Percentiles rank a stretch among this genome's conserved stretches.
Evolutionary conservation across 2,888 invertebrate genomes (phyloP).

Genomic region (Sesamia inferens): DNA sequence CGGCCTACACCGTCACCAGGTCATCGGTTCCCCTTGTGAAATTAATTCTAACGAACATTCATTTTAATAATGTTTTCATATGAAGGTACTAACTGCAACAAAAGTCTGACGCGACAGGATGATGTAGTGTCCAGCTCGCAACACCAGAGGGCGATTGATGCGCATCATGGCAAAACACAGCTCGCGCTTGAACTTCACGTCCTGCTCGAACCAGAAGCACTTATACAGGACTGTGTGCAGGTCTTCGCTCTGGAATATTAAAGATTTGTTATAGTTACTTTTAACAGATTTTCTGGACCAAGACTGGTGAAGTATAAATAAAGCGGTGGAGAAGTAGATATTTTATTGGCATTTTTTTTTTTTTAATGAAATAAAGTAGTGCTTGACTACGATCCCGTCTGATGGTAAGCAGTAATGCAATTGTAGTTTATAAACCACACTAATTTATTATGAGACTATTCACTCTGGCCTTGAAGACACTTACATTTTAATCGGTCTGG

Average conservation of each 20-base stretch:
- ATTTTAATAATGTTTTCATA: not conserved
- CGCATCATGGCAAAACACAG: constrained; percentile 87
- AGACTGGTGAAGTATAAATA: not conserved
- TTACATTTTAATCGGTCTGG: too few relatives aligned
- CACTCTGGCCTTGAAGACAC: too few relatives aligned
- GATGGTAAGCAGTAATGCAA: too few relatives aligned
- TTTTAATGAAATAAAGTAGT: too few relatives aligned
- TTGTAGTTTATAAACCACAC: too few relatives aligned
- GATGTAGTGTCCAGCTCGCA: constrained; percentile 87
- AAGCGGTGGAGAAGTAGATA: not conserved
- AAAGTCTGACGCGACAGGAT: constrained; percentile 87
- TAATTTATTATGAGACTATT: too few relatives aligned
- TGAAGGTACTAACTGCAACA: constrained; percentile 79
- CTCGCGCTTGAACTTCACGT: constrained; percentile 80
- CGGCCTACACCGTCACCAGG: not conserved
- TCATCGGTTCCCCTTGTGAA: not conserved
- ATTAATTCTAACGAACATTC: not conserved
- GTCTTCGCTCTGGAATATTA: constrained; percentile 77
- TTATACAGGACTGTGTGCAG: constrained; percentile 86
- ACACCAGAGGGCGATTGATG: constrained; percentile 79
- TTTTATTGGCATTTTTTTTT: not conserved
- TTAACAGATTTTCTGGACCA: not conserved
- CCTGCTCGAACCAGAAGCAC: constrained; percentile 89
- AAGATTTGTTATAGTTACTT: not conserved
- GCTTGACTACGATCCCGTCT: too few relatives aligned